A percentile compares a stretch with the other conserved stretches of the same genome.
These are phyloP conservation scores for Amblyraja radiata DNA, from an alignment of 2,797 vertebrate species.

Conservation along the genomic window DNA sequence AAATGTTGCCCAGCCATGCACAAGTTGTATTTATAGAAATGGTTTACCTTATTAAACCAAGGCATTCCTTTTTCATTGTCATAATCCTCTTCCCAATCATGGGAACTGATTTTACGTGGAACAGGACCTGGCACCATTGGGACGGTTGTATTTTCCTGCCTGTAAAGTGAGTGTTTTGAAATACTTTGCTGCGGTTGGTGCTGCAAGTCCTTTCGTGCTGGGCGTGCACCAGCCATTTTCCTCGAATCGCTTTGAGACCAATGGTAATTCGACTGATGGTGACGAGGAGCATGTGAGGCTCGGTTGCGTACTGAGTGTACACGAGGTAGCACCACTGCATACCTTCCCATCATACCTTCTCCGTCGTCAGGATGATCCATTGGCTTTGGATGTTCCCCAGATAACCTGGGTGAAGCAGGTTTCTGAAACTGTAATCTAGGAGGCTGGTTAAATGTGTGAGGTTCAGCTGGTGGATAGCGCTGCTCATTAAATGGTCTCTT, in stretches of 20 bases:
- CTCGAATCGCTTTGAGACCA: conserved; percentile 59
- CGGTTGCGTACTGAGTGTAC: conserved; percentile 52
- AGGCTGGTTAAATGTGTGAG: not conserved
- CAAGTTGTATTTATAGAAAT: not conserved
- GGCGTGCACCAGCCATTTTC: conserved; percentile 55
- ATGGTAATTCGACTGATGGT: conserved; percentile 57
- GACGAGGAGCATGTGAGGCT: not conserved
- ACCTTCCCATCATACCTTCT: conserved; percentile 56
- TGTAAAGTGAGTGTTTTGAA: conserved; percentile 64
- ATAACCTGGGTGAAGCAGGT: not conserved
- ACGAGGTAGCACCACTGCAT: conserved; percentile 80
- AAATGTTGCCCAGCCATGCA: conserved; percentile 42
- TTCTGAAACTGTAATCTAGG: not conserved
- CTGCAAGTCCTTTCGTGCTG: conserved; percentile 59
- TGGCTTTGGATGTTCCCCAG: not conserved
- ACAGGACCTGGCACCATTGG: conserved; percentile 53
- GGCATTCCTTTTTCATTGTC: conserved; percentile 62
- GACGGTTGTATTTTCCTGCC: conserved; percentile 58
- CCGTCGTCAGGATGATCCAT: conserved; percentile 38
- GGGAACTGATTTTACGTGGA: conserved; percentile 46
- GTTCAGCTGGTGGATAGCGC: conserved; percentile 39
- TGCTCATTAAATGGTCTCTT: conserved; percentile 58
- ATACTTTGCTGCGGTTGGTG: conserved; percentile 62
- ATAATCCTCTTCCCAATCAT: conserved; percentile 65
- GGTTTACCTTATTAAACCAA: conserved; percentile 81